Evolutionary conservation across 2,797 vertebrate genomes (phyloP).

Genomic region (Darevskia mixta): DNA sequence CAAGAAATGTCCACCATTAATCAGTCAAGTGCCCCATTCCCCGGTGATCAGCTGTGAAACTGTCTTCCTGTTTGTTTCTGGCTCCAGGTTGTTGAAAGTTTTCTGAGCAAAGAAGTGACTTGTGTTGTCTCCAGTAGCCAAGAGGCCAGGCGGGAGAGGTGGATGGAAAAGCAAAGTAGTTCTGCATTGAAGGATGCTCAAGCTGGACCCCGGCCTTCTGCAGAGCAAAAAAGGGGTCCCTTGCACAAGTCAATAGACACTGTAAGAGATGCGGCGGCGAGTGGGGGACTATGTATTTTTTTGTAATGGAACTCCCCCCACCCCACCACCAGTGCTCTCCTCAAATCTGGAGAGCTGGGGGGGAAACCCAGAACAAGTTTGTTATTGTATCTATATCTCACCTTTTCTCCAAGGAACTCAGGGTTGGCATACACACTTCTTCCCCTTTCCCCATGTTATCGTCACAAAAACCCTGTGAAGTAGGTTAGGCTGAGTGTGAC

Average conservation of each 20-base stretch:
- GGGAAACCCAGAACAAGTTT: background rate
- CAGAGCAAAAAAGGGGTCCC: conserved; percentile 50
- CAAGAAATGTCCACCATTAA: too few species aligned
- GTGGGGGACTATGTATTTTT: background rate
- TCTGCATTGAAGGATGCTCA: conserved; percentile 22
- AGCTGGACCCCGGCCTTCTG: background rate
- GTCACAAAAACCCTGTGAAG: too few species aligned
- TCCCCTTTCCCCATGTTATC: too few species aligned
- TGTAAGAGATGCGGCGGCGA: conserved; percentile 52
- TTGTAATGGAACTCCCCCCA: too few species aligned
- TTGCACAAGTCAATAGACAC: conserved; percentile 52
- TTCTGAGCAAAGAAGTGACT: conserved; percentile 91
- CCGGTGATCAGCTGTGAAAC: background rate
- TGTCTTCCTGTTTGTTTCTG: conserved; percentile 50
- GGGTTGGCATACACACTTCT: too few species aligned
- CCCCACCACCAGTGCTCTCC: too few species aligned
- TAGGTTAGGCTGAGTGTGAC: too few species aligned
- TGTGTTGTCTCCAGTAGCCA: conserved; percentile 86
- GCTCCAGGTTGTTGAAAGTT: conserved; percentile 85
- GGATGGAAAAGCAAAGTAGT: conserved; percentile 4
- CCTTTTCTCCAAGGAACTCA: too few species aligned
- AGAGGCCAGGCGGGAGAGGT: conserved; percentile 69
- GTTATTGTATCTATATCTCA: background rate
- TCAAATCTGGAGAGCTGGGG: too few species aligned
- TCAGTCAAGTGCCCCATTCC: too few species aligned